Percentiles rank a stretch among this genome's conserved stretches.
Conservation (phyloP, 1,140 invertebrate genomes). For the Drosophila sucinea region DNA sequence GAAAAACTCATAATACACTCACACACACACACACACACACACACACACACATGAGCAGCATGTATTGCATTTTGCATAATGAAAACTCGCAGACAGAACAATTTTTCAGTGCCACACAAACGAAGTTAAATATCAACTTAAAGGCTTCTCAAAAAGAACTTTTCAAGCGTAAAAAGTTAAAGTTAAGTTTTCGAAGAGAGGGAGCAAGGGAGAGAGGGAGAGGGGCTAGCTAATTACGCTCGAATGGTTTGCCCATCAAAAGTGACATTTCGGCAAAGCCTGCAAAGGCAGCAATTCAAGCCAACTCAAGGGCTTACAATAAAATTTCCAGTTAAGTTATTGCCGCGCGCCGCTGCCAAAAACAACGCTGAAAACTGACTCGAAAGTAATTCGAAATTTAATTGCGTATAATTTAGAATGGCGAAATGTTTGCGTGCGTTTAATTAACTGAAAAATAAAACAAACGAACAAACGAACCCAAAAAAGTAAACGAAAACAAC, state of each 20-base stretch:
- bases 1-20: constrained; percentile 38
- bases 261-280: constrained; percentile 59
- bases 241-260: constrained; percentile 60
- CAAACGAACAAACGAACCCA: constrained; percentile 26
- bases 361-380: constrained; percentile 53
- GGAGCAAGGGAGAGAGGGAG: background rate
- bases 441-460: constrained; percentile 80
- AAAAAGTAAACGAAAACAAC: constrained; percentile 30
- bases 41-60: background rate
- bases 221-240: constrained; percentile 31
- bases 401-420: constrained; percentile 79
- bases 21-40: constrained; percentile 29
- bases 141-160: constrained; percentile 35
- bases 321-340: constrained; percentile 77
- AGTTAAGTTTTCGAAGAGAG: constrained; percentile 10
- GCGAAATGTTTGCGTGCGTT: constrained; percentile 76
- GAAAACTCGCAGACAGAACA: constrained; percentile 64
- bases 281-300: background rate
- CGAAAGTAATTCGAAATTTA: constrained; percentile 78
- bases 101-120: constrained; percentile 55
- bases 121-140: constrained; percentile 65
- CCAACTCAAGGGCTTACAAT: constrained; percentile 59
- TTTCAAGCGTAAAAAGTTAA: constrained; percentile 44
- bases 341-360: constrained; percentile 59
- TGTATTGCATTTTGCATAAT: constrained; percentile 69